Base-by-base conservation (phyloP, 2,113 vertebrate species). In the Hydropotes inermis region DNA sequence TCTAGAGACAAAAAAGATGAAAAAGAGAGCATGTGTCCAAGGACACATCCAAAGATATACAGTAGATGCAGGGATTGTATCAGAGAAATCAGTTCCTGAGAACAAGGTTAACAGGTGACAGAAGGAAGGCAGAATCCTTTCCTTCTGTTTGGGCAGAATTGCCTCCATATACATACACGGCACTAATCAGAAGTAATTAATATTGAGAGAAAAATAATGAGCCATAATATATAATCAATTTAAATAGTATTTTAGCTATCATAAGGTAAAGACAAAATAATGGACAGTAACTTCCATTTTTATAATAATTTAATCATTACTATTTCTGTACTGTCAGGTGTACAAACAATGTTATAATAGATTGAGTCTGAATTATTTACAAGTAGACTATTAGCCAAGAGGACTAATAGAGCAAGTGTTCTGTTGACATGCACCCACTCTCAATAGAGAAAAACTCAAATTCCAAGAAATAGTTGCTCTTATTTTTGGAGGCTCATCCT, bases 181-280 rank as follows among this genome's bases (percentile, higher is more conserved):
- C n/a, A 89, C 23, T 87, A 50, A 84, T 50, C 36, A 91, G 82
- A 39, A 88, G 43, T 55, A 95, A 84, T 88, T 84, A 79, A 27
- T 39, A 89, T 86, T 86, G 36, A 91, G 28, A 95, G 64, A 93
- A 97, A 94, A 95, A 85, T 70, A 96, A 30, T 78, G 11, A 96
- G 28, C 28, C 30, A 81, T 70, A 58, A 67, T 60, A 70, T 25
- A 74, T 5, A 87, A 74, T 67, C 54, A 57, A 89, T 27, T 96
- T 93, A 93, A 83, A 90, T 17, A 93, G 55, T 60, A 17, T 96
- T 93, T 87, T 88, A 79, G 36, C 23, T 88, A 91, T 27, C 70
- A 11, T 47, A 95, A 91, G 23, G 7, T 82, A 60, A 93, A 11
- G 27, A 50, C 82, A 95, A 86, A 87, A 58, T 60, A 87, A 83